Conservation (phyloP, 2,113 vertebrate genomes). For the Pedionomus torquatus region DNA sequence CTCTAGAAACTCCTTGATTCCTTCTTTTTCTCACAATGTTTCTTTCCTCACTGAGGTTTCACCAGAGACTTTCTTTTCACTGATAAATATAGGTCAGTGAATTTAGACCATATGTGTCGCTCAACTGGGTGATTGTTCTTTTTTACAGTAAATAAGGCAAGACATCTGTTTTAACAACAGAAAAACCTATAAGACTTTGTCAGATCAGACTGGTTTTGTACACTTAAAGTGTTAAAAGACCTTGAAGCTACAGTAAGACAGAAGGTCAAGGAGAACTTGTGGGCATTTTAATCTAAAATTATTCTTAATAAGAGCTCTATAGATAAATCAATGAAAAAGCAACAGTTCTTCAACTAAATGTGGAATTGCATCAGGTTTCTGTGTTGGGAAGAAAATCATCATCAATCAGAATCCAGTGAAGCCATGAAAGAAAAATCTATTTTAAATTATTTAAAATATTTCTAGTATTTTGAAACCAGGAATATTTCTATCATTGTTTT, state of each 20-base stretch:
- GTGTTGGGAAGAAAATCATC: not conserved
- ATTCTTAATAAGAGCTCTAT: not conserved
- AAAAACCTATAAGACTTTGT: constrained; percentile 18
- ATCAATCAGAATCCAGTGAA: not conserved
- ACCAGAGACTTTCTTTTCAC: constrained; percentile 25
- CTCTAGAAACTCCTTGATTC: not conserved
- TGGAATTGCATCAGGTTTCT: not conserved
- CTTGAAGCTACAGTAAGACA: not conserved
- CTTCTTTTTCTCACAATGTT: not conserved
- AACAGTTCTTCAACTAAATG: not conserved
- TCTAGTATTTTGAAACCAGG: not conserved
- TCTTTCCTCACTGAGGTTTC: not conserved
- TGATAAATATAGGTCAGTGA: constrained; percentile 34
- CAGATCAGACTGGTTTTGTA: not conserved
- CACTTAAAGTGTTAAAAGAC: constrained; percentile 22
- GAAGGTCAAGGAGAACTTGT: not conserved
- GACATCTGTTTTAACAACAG: constrained; percentile 51
- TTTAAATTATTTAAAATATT: not conserved
- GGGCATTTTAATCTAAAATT: not conserved
- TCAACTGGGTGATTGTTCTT: constrained; percentile 38
- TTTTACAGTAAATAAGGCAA: constrained; percentile 58
- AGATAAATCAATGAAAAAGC: not conserved
- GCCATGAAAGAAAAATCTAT: not conserved
- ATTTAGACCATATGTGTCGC: constrained; percentile 35
- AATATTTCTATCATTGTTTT: not conserved